Evolutionary conservation across 2,797 vertebrate genomes (phyloP).

Genomic region (Muscicapa comitata): DNA sequence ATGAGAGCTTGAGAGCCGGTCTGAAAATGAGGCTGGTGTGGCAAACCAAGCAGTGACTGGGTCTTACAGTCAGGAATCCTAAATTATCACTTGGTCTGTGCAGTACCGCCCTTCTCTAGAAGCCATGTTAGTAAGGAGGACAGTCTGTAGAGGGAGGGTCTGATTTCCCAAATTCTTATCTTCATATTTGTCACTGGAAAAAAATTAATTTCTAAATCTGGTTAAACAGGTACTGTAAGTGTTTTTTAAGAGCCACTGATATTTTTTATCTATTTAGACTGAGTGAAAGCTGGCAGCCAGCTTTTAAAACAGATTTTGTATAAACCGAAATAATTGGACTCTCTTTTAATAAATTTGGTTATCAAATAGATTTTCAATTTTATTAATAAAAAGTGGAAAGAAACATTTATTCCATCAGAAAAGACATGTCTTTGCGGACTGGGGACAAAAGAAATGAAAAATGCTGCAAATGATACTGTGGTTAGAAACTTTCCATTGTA

Average conservation of each 20-base stretch:
- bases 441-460: neutral
- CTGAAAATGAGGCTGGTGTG: neutral
- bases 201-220: neutral
- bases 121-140: fast-evolving
- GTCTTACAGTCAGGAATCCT: neutral
- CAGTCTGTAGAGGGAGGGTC: neutral
- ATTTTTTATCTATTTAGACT: neutral
- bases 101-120: neutral
- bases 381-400: neutral
- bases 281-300: neutral
- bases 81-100: neutral
- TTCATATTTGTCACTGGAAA: neutral
- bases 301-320: neutral
- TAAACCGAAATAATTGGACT: neutral
- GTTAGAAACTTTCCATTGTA: constrained; percentile 16
- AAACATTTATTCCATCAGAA: neutral
- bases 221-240: neutral
- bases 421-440: neutral
- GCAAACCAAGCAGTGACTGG: neutral
- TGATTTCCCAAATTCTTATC: neutral
- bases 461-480: neutral
- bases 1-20: neutral
- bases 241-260: neutral
- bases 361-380: neutral
- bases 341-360: neutral